These are phyloP conservation scores for Drosophila ananassae DNA, from an alignment of 1,140 invertebrate genomes.

Conservation along the genomic window DNA sequence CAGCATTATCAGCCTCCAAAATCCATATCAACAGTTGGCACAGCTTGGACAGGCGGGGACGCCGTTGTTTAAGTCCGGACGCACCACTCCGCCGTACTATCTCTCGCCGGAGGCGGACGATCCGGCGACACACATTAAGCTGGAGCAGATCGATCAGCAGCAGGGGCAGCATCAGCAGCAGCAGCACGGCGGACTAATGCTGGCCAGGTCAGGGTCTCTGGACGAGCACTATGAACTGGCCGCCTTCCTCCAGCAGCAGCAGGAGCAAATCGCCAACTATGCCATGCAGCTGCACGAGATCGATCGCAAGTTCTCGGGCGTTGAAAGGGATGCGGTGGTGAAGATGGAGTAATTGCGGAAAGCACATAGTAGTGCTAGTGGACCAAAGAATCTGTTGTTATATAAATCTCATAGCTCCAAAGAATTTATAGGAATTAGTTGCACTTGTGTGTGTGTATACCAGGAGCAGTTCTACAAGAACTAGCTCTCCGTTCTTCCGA, in stretches of 20 bases:
- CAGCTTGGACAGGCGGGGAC: conserved; percentile 54
- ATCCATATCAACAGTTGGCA: conserved; percentile 62
- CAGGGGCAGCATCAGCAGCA: conserved; percentile 52
- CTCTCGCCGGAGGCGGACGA: conserved; percentile 47
- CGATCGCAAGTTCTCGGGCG: conserved; percentile 62
- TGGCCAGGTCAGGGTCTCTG: conserved; percentile 60
- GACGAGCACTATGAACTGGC: conserved; percentile 70
- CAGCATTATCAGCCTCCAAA: conserved; percentile 71
- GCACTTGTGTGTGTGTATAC: conserved; percentile 36
- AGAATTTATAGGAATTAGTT: conserved; percentile 57
- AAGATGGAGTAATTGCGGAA: conserved; percentile 70
- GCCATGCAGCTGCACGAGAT: conserved; percentile 69
- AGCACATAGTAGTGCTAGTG: not conserved
- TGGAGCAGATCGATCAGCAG: conserved; percentile 61
- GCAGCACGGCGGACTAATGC: conserved; percentile 61
- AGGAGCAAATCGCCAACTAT: conserved; percentile 64
- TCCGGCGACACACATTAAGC: conserved; percentile 49
- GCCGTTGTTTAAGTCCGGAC: conserved; percentile 56
- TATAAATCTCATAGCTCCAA: conserved; percentile 76
- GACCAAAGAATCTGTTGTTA: conserved; percentile 76
- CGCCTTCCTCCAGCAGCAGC: conserved; percentile 56
- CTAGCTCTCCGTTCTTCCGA: conserved; percentile 22
- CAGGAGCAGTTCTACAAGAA: conserved; percentile 68
- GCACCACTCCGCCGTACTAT: conserved; percentile 58
- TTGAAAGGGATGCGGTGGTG: conserved; percentile 74